Percentiles rank a stretch among this genome's conserved stretches.
These are phyloP conservation scores for Cataglyphis rosenhaueri DNA, from an alignment of 2,888 invertebrate species.

Conservation along the genomic window DNA sequence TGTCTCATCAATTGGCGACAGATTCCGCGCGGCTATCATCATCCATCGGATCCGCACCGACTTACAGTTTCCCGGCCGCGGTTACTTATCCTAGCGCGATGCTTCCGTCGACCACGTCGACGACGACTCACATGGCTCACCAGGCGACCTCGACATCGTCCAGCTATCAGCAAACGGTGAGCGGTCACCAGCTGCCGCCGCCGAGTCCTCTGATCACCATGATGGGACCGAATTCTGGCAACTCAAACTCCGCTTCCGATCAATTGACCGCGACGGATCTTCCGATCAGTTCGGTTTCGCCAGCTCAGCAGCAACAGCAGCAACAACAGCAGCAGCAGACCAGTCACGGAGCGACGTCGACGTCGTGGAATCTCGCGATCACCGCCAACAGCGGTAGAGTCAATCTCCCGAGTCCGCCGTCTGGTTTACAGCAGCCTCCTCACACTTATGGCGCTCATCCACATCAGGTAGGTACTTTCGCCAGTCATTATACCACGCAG, in stretches of 20 bases:
- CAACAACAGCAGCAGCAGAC: slow-evolving; percentile 68
- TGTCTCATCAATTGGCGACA: slow-evolving; percentile 79
- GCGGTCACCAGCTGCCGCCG: slow-evolving; percentile 83
- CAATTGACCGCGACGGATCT: slow-evolving; percentile 77
- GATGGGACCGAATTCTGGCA: slow-evolving; percentile 86
- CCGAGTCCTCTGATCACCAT: slow-evolving; percentile 86
- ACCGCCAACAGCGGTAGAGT: slow-evolving; percentile 72
- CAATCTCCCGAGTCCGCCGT: slow-evolving; percentile 77
- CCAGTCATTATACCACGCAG: slow-evolving; percentile 78
- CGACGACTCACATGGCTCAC: slow-evolving; percentile 87
- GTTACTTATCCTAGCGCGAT: slow-evolving; percentile 86
- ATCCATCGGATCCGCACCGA: slow-evolving; percentile 82
- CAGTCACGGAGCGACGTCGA: slow-evolving; percentile 74
- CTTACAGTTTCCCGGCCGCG: slow-evolving; percentile 84
- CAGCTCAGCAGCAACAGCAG: slow-evolving; percentile 74
- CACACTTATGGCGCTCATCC: slow-evolving; percentile 77
- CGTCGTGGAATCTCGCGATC: slow-evolving; percentile 81
- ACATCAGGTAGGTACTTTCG: slow-evolving; percentile 77
- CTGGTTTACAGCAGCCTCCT: slow-evolving; percentile 74
- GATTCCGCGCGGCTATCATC: slow-evolving; percentile 84
- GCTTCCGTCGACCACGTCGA: slow-evolving; percentile 86
- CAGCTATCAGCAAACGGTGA: slow-evolving; percentile 85
- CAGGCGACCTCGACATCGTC: slow-evolving; percentile 85
- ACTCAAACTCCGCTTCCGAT: slow-evolving; percentile 80
- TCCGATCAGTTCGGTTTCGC: slow-evolving; percentile 78